These are phyloP conservation scores for Columbina picui DNA, from an alignment of 2,113 vertebrate genomes.

Conservation along the genomic window DNA sequence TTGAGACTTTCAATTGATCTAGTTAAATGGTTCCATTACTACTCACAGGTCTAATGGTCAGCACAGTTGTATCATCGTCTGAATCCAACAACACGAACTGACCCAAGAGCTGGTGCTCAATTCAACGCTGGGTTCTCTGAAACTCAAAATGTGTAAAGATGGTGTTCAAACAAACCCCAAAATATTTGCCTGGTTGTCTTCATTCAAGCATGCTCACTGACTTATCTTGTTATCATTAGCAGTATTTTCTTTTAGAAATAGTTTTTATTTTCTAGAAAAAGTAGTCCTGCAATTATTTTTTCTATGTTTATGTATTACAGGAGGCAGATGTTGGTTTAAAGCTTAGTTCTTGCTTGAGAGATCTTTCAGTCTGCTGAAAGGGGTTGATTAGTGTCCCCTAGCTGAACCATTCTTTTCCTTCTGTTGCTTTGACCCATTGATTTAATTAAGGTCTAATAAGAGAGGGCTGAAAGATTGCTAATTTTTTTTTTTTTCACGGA, in stretches of 20 bases:
- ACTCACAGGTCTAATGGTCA: neutral
- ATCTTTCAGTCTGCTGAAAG: neutral
- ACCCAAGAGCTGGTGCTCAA: neutral
- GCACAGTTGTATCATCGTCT: neutral
- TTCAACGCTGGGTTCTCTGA: neutral
- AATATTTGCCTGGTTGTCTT: neutral
- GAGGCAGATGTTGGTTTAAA: slow-evolving; percentile 18
- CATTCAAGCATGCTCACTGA: neutral
- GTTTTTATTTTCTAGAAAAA: neutral
- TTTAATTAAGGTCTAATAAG: slow-evolving; percentile 65
- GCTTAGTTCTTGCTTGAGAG: neutral
- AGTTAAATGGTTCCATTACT: neutral
- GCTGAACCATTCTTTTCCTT: slow-evolving; percentile 31
- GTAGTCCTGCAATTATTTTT: neutral
- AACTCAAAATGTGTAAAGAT: neutral
- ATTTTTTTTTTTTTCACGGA: neutral
- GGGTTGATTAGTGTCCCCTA: slow-evolving; percentile 19
- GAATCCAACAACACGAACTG: neutral
- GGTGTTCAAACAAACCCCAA: neutral
- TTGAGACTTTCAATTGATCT: neutral
- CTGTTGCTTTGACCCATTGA: slow-evolving; percentile 49
- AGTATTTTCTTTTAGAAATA: neutral
- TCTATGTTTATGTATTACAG: neutral
- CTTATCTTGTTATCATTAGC: neutral
- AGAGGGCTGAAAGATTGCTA: slow-evolving; percentile 52